Percentiles rank a stretch among this genome's conserved stretches.
Conservation (phyloP, 92 coral and sea anemone genomes). For the Porites cylindrica region DNA sequence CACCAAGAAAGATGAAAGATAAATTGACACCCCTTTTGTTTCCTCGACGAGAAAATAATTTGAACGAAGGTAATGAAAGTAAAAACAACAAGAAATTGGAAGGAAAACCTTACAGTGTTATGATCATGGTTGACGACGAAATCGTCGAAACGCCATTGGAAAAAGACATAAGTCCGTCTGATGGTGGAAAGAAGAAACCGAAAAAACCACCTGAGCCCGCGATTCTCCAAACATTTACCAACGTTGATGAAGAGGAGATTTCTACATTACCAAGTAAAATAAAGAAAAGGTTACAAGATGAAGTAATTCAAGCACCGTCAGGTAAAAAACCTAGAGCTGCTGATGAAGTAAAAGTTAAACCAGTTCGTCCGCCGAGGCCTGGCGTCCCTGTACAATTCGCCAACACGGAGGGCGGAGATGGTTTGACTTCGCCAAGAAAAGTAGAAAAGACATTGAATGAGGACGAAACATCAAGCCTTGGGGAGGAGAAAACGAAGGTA, state of each 20-base stretch:
- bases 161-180: not conserved
- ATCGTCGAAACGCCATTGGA: not conserved
- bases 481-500: not conserved
- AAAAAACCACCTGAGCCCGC: not conserved
- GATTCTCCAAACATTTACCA: not conserved
- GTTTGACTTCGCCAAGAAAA: slow-evolving; percentile 20
- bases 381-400: not conserved
- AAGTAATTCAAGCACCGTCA: not conserved
- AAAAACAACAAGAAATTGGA: not conserved
- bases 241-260: not conserved
- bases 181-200: not conserved
- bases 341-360: not conserved
- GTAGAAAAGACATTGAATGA: slow-evolving; percentile 71
- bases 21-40: slow-evolving; percentile 26
- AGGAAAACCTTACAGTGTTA: not conserved
- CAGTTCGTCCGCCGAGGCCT: slow-evolving; percentile 1
- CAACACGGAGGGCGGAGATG: not conserved
- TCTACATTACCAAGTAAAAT: slow-evolving; percentile 40
- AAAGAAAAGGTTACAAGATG: slow-evolving; percentile 63
- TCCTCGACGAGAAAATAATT: slow-evolving; percentile 16
- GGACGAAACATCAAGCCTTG: not conserved
- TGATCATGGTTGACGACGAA: slow-evolving; percentile 26
- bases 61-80: not conserved
- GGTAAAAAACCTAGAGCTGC: slow-evolving; percentile 12
- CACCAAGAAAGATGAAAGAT: slow-evolving; percentile 22